Evolutionary conservation across 2,888 invertebrate species (phyloP), one percentile per base, ranked within the genome.

Genomic region (Notocelia uddmanniana): DNA sequence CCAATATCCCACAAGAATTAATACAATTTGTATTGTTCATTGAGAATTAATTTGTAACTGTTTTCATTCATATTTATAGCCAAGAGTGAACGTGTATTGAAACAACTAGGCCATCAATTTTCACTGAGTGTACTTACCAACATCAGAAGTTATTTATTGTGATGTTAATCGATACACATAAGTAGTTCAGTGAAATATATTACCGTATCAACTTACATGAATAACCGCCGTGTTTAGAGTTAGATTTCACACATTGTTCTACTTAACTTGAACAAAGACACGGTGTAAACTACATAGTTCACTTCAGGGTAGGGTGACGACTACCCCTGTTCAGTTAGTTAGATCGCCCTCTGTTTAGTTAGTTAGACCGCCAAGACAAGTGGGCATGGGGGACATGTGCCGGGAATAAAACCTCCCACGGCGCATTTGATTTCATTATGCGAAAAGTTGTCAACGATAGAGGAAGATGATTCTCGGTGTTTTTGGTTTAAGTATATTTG

Each of bases 401-500:
- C n/a, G 37, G 26, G 18, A 31, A 34, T 52, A 52, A 50, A 41
- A 34, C 57, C 52, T n/a, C 70, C 41, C 48, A 21, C 15, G 50
- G 10, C 3, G 48, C 21, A 26, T 55, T 26, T 70, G 58, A 70
- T 66, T 66, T 66, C 26, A 70, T 66, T 66, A 66, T 18, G n/a
- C 18, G 34, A 11, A 13, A 41, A 57, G 50, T 58, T 60, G 48
- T 45, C 23, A 23, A 23, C 18, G 26, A 26, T 45, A 45, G 6
- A 45, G 41, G 41, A 45, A n/a, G 41, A 6, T 45, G 6, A 1
- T 2, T 13, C 9, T 45, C 41, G 15, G 13, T 15, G 15, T 15
- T 45, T 45, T 45, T 13, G 41, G 31, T 31, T 26, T 26, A 3
- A 31, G 2, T 37, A 13, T 37, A 37, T 37, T 37, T 13, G 13